These are phyloP conservation scores for Diogma glabrata DNA, from an alignment of 2,888 invertebrate species.

Conservation along the genomic window DNA sequence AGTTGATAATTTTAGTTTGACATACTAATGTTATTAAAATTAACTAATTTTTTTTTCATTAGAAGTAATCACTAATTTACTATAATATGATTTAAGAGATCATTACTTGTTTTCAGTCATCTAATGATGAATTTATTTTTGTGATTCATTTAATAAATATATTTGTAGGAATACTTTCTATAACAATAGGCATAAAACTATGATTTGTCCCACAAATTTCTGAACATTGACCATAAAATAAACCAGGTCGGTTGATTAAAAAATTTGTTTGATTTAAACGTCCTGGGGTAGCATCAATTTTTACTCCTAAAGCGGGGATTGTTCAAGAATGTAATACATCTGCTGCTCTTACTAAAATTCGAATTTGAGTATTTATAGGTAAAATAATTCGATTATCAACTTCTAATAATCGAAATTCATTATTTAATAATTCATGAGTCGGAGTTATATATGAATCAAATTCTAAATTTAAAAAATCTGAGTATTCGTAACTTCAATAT, in stretches of 20 bases:
- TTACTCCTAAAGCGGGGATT: background rate
- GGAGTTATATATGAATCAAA: too few relatives aligned
- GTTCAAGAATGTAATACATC: slow-evolving; percentile 5
- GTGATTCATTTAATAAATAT: background rate
- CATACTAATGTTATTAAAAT: too few relatives aligned
- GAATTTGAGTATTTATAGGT: slow-evolving; percentile 5
- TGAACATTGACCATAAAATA: background rate
- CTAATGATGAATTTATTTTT: background rate
- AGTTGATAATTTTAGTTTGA: too few relatives aligned
- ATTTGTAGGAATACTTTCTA: background rate
- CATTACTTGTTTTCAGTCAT: background rate
- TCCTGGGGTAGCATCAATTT: slow-evolving; percentile 40
- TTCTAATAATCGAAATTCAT: too few relatives aligned
- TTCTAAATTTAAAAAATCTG: too few relatives aligned
- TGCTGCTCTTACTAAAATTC: background rate
- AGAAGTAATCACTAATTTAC: too few relatives aligned
- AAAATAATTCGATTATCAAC: background rate
- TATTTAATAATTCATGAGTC: too few relatives aligned
- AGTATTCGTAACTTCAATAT: too few relatives aligned
- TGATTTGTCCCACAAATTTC: slow-evolving; percentile 1
- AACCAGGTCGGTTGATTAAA: slow-evolving; percentile 47
- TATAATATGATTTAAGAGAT: background rate
- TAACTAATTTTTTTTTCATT: too few relatives aligned
- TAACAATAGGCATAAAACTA: background rate
- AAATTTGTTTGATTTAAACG: slow-evolving; percentile 53